These are phyloP conservation scores for Desoria tigrina DNA, from an alignment of 2,888 invertebrate species.

Conservation along the genomic window DNA sequence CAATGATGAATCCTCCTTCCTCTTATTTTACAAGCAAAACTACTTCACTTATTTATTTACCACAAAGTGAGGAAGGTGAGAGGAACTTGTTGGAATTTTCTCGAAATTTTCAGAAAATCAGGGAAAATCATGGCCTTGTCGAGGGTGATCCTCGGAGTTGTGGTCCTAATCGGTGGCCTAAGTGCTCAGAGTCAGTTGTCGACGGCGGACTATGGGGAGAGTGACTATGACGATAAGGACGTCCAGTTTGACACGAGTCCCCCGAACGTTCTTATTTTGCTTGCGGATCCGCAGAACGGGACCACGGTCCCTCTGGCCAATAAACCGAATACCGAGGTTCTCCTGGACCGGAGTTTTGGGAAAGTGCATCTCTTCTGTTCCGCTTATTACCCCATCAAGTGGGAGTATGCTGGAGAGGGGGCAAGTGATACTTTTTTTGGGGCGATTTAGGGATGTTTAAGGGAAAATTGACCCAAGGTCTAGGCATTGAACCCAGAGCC, in stretches of 20 bases:
- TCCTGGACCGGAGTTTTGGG: constrained; percentile 29
- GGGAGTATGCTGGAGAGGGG: constrained; percentile 13
- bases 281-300: constrained; percentile 38
- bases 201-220: constrained; percentile 34
- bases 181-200: constrained; percentile 5
- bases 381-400: constrained; percentile 43
- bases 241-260: constrained; percentile 42
- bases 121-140: too few relatives aligned
- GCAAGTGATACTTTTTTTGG: neutral
- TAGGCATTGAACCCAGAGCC: too few relatives aligned
- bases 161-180: too few relatives aligned
- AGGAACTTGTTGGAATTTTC: too few relatives aligned
- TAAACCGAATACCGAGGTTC: constrained; percentile 39
- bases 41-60: too few relatives aligned
- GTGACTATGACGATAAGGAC: constrained; percentile 39
- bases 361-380: constrained; percentile 47
- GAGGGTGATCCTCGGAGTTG: too few relatives aligned
- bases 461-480: too few relatives aligned
- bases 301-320: constrained; percentile 37
- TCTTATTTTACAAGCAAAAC: too few relatives aligned
- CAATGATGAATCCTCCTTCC: too few relatives aligned
- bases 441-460: too few relatives aligned
- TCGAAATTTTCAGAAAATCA: too few relatives aligned
- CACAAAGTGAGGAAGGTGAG: too few relatives aligned
- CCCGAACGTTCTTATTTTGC: constrained; percentile 42